Conservation (phyloP, 30 jellyfish, hydroid and myxozoan genomes). For the Mastigias papua region DNA sequence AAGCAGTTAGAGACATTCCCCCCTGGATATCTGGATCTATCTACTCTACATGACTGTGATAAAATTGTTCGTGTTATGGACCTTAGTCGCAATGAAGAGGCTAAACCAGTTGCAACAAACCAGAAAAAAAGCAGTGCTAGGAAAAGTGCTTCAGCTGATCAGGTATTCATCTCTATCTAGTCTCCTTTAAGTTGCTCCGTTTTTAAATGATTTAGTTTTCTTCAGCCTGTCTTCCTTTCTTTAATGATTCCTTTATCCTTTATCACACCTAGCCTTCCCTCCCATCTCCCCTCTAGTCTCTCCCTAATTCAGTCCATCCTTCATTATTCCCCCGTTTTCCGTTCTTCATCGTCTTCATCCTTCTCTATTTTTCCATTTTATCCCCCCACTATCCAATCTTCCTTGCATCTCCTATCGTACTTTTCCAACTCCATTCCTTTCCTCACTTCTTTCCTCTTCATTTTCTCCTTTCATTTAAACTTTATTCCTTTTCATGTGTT, state of each 20-base stretch:
- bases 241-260: background rate
- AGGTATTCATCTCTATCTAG: background rate
- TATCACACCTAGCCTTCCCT: background rate
- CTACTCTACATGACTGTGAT: conserved; percentile 35
- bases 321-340: too few species aligned
- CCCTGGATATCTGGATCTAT: conserved; percentile 83
- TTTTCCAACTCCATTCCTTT: too few species aligned
- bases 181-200: background rate
- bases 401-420: too few species aligned
- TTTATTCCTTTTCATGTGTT: background rate
- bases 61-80: conserved; percentile 67
- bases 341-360: too few species aligned
- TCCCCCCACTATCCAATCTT: too few species aligned
- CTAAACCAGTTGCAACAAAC: conserved; percentile 47
- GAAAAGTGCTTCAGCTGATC: conserved; percentile 40
- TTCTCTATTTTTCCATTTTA: too few species aligned
- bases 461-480: too few species aligned
- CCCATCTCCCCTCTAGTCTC: background rate
- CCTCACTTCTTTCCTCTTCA: too few species aligned
- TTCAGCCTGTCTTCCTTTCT: too few species aligned
- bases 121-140: conserved; percentile 31
- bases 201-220: too few species aligned
- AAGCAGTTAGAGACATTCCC: conserved; percentile 67
- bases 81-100: conserved; percentile 79
- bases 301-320: background rate